These are phyloP conservation scores for Stramonita haemastoma DNA, from an alignment of 2,888 invertebrate genomes.

Conservation along the genomic window DNA sequence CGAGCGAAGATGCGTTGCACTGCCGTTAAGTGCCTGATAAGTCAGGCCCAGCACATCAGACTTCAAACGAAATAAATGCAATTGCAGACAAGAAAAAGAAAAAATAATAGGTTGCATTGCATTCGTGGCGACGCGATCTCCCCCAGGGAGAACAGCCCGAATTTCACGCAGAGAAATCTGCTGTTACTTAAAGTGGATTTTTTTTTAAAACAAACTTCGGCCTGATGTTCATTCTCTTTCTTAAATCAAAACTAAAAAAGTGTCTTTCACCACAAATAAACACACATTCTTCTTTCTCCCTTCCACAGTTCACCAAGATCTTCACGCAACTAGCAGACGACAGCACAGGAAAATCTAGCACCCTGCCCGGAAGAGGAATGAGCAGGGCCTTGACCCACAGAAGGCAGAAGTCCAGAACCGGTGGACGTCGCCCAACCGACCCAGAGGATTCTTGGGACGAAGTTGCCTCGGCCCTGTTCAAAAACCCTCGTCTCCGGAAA, in stretches of 20 bases:
- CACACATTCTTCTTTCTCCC: background rate
- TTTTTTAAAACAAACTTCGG: too few species aligned
- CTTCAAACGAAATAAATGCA: too few species aligned
- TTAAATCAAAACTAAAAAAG: background rate
- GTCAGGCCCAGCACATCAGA: too few species aligned
- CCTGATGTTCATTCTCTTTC: too few species aligned
- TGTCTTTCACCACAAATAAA: background rate
- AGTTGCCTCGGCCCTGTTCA: constrained; percentile 38
- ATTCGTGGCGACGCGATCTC: too few species aligned
- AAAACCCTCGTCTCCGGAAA: constrained; percentile 41
- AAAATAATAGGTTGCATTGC: too few species aligned
- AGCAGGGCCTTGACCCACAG: background rate
- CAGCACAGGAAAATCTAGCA: constrained; percentile 18
- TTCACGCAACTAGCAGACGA: constrained; percentile 31
- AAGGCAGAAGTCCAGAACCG: background rate
- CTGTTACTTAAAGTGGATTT: too few species aligned
- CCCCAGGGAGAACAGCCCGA: too few species aligned
- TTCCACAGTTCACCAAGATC: constrained; percentile 27
- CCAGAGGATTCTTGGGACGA: constrained; percentile 42
- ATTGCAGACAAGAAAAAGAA: too few species aligned
- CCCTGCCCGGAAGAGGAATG: background rate
- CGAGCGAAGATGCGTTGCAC: too few species aligned
- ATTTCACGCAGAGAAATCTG: too few species aligned
- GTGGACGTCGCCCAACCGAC: background rate
- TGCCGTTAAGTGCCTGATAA: too few species aligned